Evolutionary conservation across 1,140 invertebrate species (phyloP).

Genomic region (Elysia chlorotica): DNA sequence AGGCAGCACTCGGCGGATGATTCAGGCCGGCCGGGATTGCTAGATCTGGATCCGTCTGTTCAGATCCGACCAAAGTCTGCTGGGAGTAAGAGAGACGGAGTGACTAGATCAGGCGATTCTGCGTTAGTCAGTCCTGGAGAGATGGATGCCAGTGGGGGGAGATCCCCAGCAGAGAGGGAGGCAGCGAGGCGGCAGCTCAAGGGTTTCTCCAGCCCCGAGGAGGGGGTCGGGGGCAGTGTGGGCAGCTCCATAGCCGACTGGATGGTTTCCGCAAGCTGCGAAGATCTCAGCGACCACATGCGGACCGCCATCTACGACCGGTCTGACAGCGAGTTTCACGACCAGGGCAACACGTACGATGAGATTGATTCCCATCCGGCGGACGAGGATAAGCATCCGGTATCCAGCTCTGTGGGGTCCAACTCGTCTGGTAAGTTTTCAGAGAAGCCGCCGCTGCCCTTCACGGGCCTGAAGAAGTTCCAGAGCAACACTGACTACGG

Average conservation of each 20-base stretch:
- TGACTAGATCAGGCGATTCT: background rate
- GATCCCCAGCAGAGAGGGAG: too few relatives aligned
- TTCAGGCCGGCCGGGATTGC: background rate
- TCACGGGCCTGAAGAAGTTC: constrained; percentile 42
- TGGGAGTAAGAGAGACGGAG: background rate
- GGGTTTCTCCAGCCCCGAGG: background rate
- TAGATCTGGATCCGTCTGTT: background rate
- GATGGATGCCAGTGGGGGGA: background rate
- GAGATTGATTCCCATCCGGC: background rate
- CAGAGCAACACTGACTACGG: constrained; percentile 31
- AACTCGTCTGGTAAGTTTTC: constrained; percentile 28
- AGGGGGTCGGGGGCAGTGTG: constrained; percentile 7
- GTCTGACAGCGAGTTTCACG: constrained; percentile 13
- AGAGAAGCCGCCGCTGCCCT: constrained; percentile 41
- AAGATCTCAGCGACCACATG: constrained; percentile 48
- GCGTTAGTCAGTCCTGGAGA: background rate
- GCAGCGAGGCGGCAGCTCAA: constrained; percentile 7
- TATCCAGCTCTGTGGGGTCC: background rate
- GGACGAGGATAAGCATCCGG: constrained; percentile 12
- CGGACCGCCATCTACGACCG: constrained; percentile 32
- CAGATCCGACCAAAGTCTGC: background rate
- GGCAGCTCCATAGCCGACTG: constrained; percentile 32
- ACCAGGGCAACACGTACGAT: constrained; percentile 13
- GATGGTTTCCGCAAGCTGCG: constrained; percentile 50
- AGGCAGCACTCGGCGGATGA: constrained; percentile 1